These are phyloP conservation scores for Elysia crispata DNA, from an alignment of 2,888 invertebrate genomes.

Conservation along the genomic window DNA sequence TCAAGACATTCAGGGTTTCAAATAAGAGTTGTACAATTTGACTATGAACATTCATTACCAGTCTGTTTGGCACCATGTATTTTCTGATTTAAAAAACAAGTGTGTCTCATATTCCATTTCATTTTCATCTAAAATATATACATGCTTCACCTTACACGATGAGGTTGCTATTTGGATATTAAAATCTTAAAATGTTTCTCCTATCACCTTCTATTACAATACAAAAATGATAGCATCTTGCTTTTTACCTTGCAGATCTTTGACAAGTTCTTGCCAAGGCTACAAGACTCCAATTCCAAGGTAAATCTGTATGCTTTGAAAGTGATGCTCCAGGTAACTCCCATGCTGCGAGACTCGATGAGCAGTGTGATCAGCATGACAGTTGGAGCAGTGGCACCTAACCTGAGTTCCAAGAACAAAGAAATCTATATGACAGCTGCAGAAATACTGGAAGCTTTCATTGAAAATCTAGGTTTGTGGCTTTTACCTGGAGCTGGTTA, in stretches of 20 bases:
- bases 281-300: conserved; percentile 77
- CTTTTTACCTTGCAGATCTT: conserved; percentile 71
- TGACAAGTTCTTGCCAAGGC: conserved; percentile 75
- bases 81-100: too few species aligned
- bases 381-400: conserved; percentile 72
- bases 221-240: too few species aligned
- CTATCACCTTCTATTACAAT: too few species aligned
- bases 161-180: too few species aligned
- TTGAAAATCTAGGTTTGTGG: conserved; percentile 71
- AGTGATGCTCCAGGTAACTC: conserved; percentile 68
- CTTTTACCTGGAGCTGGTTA: background rate
- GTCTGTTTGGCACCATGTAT: too few species aligned
- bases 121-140: too few species aligned
- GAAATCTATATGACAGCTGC: conserved; percentile 73
- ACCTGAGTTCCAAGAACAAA: conserved; percentile 75
- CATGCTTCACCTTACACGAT: too few species aligned
- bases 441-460: conserved; percentile 68
- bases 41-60: too few species aligned
- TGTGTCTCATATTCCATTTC: too few species aligned
- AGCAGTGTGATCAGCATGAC: conserved; percentile 68
- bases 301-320: conserved; percentile 76
- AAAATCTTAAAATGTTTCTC: too few species aligned
- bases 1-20: too few species aligned
- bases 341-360: conserved; percentile 64
- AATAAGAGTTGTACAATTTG: too few species aligned